Conservation (phyloP, 92 coral and sea anemone genomes). For the Siderastrea radians region DNA sequence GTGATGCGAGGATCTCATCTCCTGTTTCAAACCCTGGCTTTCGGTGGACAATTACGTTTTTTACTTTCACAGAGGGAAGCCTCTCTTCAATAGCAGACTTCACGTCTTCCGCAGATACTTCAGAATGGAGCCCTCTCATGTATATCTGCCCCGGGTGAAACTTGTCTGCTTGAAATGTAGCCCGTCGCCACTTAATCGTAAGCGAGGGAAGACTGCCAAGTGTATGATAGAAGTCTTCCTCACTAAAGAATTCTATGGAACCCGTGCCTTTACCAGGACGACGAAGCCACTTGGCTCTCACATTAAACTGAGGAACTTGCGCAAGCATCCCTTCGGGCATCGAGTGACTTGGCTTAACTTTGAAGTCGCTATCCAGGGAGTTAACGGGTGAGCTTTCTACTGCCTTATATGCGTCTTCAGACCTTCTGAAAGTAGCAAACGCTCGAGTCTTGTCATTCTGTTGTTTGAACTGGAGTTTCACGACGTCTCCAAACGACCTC, state of each 20-base stretch:
- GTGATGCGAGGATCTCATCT: conserved; percentile 1
- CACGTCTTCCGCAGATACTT: conserved; percentile 42
- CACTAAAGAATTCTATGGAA: conserved; percentile 14
- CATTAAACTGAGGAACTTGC: conserved; percentile 27
- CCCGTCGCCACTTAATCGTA: conserved; percentile 1
- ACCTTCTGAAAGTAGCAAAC: conserved; percentile 58
- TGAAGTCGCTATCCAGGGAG: not conserved
- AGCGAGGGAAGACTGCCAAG: conserved; percentile 1
- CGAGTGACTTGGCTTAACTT: conserved; percentile 23
- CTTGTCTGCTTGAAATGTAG: conserved; percentile 40
- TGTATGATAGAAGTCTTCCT: not conserved
- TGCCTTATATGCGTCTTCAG: conserved; percentile 12
- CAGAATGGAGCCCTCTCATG: conserved; percentile 32
- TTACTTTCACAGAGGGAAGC: conserved; percentile 18
- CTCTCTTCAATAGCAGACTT: conserved; percentile 55
- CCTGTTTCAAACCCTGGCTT: conserved; percentile 24
- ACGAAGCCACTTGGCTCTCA: conserved; percentile 64
- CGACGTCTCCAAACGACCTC: conserved; percentile 48
- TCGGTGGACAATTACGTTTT: conserved; percentile 49
- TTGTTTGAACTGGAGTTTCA: conserved; percentile 14
- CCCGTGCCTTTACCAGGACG: conserved; percentile 69
- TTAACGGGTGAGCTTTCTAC: not conserved
- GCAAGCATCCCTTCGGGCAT: not conserved
- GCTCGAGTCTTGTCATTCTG: conserved; percentile 6
- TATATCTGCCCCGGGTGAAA: conserved; percentile 23